A percentile compares a stretch with the other conserved stretches of the same genome.
Conservation (phyloP, 2,113 vertebrate genomes). For the Equus quagga region DNA sequence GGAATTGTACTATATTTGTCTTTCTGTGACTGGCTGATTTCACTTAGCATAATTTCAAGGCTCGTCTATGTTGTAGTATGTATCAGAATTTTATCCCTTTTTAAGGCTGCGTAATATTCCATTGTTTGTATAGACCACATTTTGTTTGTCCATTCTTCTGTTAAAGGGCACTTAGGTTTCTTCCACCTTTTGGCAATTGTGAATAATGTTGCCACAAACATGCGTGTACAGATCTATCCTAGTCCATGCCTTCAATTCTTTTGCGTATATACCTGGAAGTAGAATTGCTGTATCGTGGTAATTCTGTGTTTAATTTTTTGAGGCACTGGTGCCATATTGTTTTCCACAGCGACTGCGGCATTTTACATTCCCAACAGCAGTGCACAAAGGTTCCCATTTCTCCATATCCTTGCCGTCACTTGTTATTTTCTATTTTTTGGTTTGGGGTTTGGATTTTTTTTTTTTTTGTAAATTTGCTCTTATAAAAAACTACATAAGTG, state of each 20-base stretch:
- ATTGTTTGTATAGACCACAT: not conserved
- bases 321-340: not conserved
- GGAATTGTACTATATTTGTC: not conserved
- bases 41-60: not conserved
- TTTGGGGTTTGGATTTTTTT: not conserved
- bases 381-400: not conserved
- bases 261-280: not conserved
- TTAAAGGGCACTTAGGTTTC: not conserved
- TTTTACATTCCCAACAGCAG: not conserved
- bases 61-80: not conserved
- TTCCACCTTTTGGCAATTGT: not conserved
- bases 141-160: not conserved
- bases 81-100: not conserved
- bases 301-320: not conserved
- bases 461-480: not conserved
- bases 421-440: not conserved
- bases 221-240: not conserved
- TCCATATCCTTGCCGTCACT: not conserved
- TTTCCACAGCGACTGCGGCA: not conserved
- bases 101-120: not conserved
- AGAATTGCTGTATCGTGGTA: not conserved
- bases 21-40: not conserved
- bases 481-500: not conserved
- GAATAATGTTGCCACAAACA: not conserved
- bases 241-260: not conserved